phyloP scores from a whole-genome alignment of 2,113 vertebrate species.

The Phoenicopterus ruber region DNA sequence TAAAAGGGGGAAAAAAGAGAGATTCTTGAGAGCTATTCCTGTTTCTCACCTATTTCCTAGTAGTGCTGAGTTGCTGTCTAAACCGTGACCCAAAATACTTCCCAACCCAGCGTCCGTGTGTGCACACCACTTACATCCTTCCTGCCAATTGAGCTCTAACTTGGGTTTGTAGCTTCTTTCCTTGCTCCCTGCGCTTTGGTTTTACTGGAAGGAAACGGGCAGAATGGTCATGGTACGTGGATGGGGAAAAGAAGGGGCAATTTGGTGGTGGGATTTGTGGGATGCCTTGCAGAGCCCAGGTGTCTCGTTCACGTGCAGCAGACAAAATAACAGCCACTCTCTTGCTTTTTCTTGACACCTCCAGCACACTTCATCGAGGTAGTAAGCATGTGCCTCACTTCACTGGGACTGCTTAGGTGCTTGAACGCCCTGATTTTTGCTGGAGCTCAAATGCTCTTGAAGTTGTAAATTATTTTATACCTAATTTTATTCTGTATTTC shows the following conservation, averaged over 20 bases:
- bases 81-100: background rate
- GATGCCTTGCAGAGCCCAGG: background rate
- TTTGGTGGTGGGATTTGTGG: background rate
- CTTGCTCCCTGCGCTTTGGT: background rate
- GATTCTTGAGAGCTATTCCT: background rate
- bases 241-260: background rate
- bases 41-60: background rate
- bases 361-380: background rate
- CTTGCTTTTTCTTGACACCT: background rate
- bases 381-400: background rate
- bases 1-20: background rate
- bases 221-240: background rate
- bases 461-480: background rate
- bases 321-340: background rate
- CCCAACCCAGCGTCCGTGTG: accelerated
- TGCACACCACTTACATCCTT: background rate
- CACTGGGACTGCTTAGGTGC: background rate
- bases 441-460: background rate
- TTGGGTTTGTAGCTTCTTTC: background rate
- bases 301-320: background rate
- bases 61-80: background rate
- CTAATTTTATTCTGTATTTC: background rate
- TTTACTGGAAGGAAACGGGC: background rate
- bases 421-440: background rate
- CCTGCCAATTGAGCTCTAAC: background rate